Evolutionary conservation across 2,888 invertebrate species (phyloP), one percentile per base, ranked within the genome.

Genomic region (Trypoxylon attenuatum): DNA sequence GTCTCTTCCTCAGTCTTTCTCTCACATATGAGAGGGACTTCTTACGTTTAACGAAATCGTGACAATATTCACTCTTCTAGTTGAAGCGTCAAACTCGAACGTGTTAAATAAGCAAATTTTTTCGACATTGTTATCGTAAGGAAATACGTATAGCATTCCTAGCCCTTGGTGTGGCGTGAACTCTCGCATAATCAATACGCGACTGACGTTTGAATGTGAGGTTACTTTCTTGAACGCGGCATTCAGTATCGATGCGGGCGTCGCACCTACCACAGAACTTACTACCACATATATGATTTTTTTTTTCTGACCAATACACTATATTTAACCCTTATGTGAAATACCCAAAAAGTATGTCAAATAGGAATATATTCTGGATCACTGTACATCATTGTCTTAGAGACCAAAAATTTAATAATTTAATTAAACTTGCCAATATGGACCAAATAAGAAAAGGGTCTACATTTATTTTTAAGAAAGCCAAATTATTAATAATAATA

Each of bases 1-100:
- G 63, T 46, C 62, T 55, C 66, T 62, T 62, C 47, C 61, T 51
- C 19, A 56, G 41, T 72, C 58, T 65, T 60, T 49, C 54, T 25
- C 60, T 57, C 52, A 33, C n/a, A 21, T n/a, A 41, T 42, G 16
- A 42, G 16, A 6, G 41, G n/a, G n/a, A 5, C 15, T 8, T 10
- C 3, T 41, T 3, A 22, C 16, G 13, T 33, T 15, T 13, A 13
- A 39, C 19, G 25, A 39, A 23, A 41, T 5, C 19, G 3, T 39
- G 8, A 41, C n/a, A n/a, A n/a, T n/a, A n/a, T 38, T 5, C 5
- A 4, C 10, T n/a, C 8, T 1, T 42, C 16, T 15, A 18, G 5
- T 10, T 42, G 5, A 19, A 19, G 42, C 8, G 5, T 8, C 5
- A 5, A 6, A 42, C 10, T 42, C 19, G 2, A 19, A 18, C n/a